Percentiles rank a stretch among this genome's conserved stretches.
Conservation (phyloP, 2,888 invertebrate species). For the Drosophila demipolita region DNA sequence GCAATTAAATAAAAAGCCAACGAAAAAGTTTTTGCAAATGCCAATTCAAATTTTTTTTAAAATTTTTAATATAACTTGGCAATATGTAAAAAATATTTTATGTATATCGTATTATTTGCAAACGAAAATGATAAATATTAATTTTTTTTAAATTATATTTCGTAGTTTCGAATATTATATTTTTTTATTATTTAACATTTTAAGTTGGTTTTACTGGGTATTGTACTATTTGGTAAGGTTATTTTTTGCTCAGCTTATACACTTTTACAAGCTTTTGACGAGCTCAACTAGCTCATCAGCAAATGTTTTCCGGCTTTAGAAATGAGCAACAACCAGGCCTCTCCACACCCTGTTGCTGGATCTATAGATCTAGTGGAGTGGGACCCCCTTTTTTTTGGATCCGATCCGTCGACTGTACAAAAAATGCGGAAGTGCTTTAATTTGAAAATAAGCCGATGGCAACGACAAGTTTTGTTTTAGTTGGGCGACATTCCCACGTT, state of each 20-base stretch:
- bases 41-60: no score
- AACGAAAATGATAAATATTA: not conserved
- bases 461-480: slow-evolving; percentile 24
- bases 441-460: slow-evolving; percentile 52
- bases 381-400: slow-evolving; percentile 26
- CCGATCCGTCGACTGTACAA: slow-evolving; percentile 39
- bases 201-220: slow-evolving; percentile 6
- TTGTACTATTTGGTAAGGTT: not conserved
- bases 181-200: no score
- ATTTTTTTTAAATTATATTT: not conserved
- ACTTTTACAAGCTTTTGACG: slow-evolving; percentile 11
- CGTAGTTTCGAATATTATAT: not conserved
- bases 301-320: slow-evolving; percentile 62
- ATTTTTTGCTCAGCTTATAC: not conserved
- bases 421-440: slow-evolving; percentile 66
- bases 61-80: no score
- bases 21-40: slow-evolving; percentile 6
- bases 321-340: slow-evolving; percentile 25
- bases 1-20: slow-evolving; percentile 46
- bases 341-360: not conserved
- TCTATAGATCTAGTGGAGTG: slow-evolving; percentile 18
- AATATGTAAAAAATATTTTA: not conserved
- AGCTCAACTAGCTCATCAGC: slow-evolving; percentile 55
- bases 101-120: not conserved
- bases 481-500: slow-evolving; percentile 50